These are phyloP conservation scores for Drosophila triauraria DNA, from an alignment of 1,140 invertebrate genomes.

Conservation along the genomic window DNA sequence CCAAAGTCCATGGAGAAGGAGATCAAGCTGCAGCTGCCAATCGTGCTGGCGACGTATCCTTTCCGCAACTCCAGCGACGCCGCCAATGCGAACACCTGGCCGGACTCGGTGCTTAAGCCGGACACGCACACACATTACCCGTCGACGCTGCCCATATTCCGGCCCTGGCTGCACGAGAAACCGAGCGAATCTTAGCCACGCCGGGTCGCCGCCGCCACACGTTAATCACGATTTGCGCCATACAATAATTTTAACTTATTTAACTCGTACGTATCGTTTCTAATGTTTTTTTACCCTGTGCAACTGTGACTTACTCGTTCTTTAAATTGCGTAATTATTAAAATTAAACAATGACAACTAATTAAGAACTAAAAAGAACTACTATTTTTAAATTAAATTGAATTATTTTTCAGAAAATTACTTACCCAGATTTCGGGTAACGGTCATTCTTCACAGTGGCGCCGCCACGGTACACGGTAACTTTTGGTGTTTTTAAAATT, in stretches of 20 bases:
- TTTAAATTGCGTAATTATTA: slow-evolving; percentile 32
- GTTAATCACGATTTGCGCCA: slow-evolving; percentile 67
- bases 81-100: slow-evolving; percentile 86
- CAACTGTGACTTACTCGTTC: slow-evolving; percentile 23
- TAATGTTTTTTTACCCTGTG: slow-evolving; percentile 22
- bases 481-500: no score
- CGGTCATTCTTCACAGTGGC: no score
- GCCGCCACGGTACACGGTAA: no score
- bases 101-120: slow-evolving; percentile 88
- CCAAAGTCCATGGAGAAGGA: slow-evolving; percentile 96
- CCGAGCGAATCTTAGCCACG: slow-evolving; percentile 63
- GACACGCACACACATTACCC: slow-evolving; percentile 95
- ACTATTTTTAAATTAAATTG: no score
- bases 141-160: slow-evolving; percentile 95
- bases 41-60: slow-evolving; percentile 97
- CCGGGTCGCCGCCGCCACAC: neutral
- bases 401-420: no score
- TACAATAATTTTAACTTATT: slow-evolving; percentile 73
- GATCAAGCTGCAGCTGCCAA: slow-evolving; percentile 96
- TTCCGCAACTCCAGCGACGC: slow-evolving; percentile 88
- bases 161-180: slow-evolving; percentile 92
- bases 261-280: slow-evolving; percentile 47
- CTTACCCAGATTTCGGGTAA: no score
- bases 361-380: no score
- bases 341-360: slow-evolving; percentile 10